Percentiles rank a stretch among this genome's conserved stretches.
These are phyloP conservation scores for Diploptera punctata DNA, from an alignment of 2,888 invertebrate species.

Conservation along the genomic window DNA sequence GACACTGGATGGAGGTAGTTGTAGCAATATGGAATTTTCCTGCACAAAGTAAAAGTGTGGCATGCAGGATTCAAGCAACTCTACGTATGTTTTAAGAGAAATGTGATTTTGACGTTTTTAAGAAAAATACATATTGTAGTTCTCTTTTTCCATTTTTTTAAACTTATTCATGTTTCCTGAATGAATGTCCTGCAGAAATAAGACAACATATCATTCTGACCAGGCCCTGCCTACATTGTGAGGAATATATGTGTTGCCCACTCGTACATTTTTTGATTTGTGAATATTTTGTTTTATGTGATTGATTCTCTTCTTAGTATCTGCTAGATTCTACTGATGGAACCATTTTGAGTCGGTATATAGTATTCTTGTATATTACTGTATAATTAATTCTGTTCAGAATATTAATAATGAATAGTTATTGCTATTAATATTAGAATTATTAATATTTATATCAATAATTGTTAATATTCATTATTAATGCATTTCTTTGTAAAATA, in stretches of 20 bases:
- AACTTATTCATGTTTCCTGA: neutral
- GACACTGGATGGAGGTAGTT: neutral
- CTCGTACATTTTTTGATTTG: no score
- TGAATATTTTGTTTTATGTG: no score
- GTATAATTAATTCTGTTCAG: constrained; percentile 16
- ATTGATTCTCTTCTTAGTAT: no score
- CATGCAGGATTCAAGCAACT: neutral
- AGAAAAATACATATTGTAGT: no score
- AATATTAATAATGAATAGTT: neutral
- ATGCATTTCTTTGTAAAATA: neutral
- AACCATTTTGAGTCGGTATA: neutral
- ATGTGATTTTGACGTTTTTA: neutral
- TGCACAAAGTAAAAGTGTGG: constrained; percentile 10
- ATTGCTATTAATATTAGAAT: constrained; percentile 7
- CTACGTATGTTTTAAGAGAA: neutral
- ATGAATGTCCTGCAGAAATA: neutral
- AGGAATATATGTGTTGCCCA: no score
- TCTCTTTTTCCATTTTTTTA: neutral
- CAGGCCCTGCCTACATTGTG: constrained; percentile 4
- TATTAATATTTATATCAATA: constrained; percentile 17
- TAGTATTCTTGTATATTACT: constrained; percentile 10
- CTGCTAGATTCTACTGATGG: no score
- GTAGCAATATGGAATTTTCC: neutral
- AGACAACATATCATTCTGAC: no score
- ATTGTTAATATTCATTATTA: constrained; percentile 1